These are phyloP conservation scores for Ammodytes dubius DNA, from an alignment of 2,113 vertebrate genomes.

Conservation along the genomic window DNA sequence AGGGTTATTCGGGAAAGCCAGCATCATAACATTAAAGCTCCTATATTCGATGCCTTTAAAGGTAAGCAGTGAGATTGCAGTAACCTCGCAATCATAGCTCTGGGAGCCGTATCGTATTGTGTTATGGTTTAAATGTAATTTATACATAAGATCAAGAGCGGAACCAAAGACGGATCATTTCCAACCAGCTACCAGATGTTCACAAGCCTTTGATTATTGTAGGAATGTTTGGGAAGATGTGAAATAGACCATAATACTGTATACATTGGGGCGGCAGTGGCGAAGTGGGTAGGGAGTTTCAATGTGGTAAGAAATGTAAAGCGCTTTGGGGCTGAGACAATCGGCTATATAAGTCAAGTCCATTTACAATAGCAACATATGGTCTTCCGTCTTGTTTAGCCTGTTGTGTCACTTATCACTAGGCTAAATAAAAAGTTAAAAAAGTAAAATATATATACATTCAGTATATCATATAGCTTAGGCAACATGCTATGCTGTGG, in stretches of 20 bases:
- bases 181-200: neutral
- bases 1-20: conserved; percentile 6
- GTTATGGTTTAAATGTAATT: neutral
- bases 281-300: too few species aligned
- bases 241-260: neutral
- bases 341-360: too few species aligned
- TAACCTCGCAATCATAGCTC: neutral
- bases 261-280: too few species aligned
- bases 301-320: too few species aligned
- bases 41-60: conserved; percentile 3
- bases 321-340: too few species aligned
- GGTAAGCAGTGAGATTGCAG: neutral
- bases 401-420: too few species aligned
- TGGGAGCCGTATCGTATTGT: neutral
- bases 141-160: neutral
- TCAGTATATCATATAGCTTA: too few species aligned
- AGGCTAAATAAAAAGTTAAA: too few species aligned
- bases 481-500: too few species aligned
- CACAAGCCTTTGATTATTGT: neutral
- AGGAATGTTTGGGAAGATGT: conserved; percentile 1
- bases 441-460: too few species aligned
- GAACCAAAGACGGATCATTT: neutral
- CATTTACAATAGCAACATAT: too few species aligned
- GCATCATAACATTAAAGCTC: neutral
- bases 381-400: too few species aligned